These are phyloP conservation scores for Philopotamus ludificatus DNA, from an alignment of 1,140 invertebrate species.

Conservation along the genomic window DNA sequence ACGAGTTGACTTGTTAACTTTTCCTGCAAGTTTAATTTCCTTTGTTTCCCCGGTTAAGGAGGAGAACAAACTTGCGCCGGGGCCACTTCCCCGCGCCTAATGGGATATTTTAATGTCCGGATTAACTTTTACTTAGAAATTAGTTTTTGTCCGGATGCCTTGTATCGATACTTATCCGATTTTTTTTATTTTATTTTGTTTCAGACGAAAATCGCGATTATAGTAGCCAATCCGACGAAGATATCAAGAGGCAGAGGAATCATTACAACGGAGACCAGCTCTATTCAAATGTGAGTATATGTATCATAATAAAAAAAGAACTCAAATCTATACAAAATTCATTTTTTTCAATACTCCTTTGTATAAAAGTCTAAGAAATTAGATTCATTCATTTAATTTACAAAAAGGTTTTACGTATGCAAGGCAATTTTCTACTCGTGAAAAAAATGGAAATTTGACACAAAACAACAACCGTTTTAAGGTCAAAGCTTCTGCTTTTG, in stretches of 20 bases:
- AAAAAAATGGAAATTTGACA: no score
- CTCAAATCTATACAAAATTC: no score
- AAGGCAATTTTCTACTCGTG: no score
- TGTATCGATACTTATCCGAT: neutral
- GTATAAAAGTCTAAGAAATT: no score
- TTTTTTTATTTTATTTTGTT: conserved; percentile 46
- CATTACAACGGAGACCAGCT: conserved; percentile 89
- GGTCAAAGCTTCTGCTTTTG: no score
- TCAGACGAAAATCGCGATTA: conserved; percentile 83
- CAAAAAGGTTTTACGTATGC: no score
- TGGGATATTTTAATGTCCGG: conserved; percentile 28
- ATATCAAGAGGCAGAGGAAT: conserved; percentile 79
- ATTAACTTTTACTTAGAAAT: conserved; percentile 26
- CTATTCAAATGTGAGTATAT: conserved; percentile 78
- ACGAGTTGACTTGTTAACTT: conserved; percentile 30
- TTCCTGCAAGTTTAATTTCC: conserved; percentile 30
- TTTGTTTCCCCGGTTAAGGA: conserved; percentile 32
- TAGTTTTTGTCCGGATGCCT: conserved; percentile 7
- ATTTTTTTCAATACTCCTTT: no score
- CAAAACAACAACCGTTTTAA: no score
- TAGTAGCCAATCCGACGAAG: conserved; percentile 80
- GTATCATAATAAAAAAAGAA: no score
- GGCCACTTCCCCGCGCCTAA: conserved; percentile 8
- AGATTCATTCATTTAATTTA: no score
- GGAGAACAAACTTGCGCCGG: conserved; percentile 10